A percentile compares a stretch with the other conserved stretches of the same genome.
Conservation (phyloP, 2,113 vertebrate species). For the Pagrus major region DNA sequence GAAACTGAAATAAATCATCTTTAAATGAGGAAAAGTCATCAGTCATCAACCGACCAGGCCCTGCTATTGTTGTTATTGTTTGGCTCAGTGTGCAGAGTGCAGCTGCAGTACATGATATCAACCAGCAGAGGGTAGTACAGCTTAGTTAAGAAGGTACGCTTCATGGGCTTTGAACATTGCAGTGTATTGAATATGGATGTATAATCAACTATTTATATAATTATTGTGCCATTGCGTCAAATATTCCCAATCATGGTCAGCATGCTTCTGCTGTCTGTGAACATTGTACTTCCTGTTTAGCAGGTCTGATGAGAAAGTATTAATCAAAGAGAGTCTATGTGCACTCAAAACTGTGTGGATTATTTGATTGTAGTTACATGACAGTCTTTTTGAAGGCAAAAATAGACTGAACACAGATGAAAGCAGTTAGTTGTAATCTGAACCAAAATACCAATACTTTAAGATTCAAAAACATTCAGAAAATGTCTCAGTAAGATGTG, state of each 20-base stretch:
- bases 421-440: not conserved
- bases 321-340: not conserved
- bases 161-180: not conserved
- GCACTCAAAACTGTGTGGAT: not conserved
- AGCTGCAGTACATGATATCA: constrained; percentile 5
- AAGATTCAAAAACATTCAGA: constrained; percentile 16
- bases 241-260: not conserved
- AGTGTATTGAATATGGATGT: not conserved
- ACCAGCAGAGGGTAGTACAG: constrained; percentile 75
- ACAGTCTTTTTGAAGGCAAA: constrained; percentile 30
- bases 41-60: not conserved
- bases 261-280: not conserved
- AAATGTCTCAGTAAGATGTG: not conserved
- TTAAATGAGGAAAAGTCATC: not conserved
- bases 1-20: not conserved
- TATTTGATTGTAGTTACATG: constrained; percentile 17
- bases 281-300: not conserved
- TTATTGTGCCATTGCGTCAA: not conserved
- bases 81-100: not conserved
- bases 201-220: constrained; percentile 12
- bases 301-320: not conserved
- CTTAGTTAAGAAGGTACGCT: constrained; percentile 29
- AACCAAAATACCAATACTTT: not conserved
- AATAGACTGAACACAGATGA: constrained; percentile 34
- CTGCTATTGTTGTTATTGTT: not conserved